Evolutionary conservation across 2,113 vertebrate species (phyloP).

Genomic region (Daphoenositta chrysoptera): DNA sequence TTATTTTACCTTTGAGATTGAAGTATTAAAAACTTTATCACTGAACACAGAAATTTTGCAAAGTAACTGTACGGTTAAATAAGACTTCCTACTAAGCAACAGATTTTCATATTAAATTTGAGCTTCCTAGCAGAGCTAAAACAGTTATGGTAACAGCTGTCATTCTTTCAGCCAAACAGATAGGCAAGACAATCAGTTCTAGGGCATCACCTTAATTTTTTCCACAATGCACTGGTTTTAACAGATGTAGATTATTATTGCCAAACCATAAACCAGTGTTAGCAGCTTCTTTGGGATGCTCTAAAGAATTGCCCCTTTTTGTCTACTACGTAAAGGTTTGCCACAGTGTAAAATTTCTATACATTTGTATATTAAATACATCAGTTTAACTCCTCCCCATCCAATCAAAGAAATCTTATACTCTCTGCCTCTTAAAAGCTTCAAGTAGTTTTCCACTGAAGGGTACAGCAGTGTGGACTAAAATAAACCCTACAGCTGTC

Average conservation of each 20-base stretch:
- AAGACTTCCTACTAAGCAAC: not conserved
- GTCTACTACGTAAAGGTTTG: not conserved
- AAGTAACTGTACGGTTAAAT: not conserved
- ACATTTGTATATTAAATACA: not conserved
- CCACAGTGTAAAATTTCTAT: not conserved
- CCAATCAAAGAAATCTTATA: not conserved
- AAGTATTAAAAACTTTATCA: not conserved
- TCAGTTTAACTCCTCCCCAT: not conserved
- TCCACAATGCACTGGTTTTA: not conserved
- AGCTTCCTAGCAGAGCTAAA: not conserved
- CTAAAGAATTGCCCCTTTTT: not conserved
- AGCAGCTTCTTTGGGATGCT: not conserved
- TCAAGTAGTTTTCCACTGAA: not conserved
- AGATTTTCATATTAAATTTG: not conserved
- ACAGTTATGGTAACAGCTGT: not conserved
- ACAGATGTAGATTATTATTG: not conserved
- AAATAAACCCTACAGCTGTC: conserved; percentile 18
- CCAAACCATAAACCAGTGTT: not conserved
- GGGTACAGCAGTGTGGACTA: not conserved
- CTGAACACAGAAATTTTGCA: not conserved
- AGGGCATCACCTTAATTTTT: not conserved
- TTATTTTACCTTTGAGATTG: not conserved
- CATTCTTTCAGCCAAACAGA: not conserved
- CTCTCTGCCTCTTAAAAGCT: not conserved
- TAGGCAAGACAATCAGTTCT: not conserved